A percentile compares a stretch with the other conserved stretches of the same genome.
Evolutionary conservation across 2,888 invertebrate genomes (phyloP).

Genomic region (Gortyna flavago): DNA sequence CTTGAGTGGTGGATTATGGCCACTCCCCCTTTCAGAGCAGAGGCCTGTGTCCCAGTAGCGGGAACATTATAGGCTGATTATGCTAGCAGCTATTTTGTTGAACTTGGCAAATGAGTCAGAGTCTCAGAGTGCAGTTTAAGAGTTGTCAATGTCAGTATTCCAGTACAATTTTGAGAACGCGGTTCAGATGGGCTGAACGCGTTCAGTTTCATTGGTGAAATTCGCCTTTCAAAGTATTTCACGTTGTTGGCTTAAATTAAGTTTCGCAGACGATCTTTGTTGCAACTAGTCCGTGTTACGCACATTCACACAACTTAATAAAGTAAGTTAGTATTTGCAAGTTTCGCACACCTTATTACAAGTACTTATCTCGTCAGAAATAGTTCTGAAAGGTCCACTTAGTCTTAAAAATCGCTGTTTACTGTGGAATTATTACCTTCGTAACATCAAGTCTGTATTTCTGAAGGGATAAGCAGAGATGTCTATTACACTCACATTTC

Average conservation of each 20-base stretch:
- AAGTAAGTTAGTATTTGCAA: constrained; percentile 24
- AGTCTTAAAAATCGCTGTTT: not conserved
- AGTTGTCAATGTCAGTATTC: not conserved
- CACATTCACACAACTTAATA: constrained; percentile 19
- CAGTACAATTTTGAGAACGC: not conserved
- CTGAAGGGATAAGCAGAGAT: not conserved
- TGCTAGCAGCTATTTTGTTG: too few relatives aligned
- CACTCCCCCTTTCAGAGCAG: too few relatives aligned
- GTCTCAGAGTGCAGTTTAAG: not conserved
- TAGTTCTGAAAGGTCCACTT: constrained; percentile 13
- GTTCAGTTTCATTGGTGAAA: not conserved
- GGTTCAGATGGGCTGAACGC: not conserved
- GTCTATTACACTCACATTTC: not conserved
- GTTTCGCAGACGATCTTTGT: not conserved
- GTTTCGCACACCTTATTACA: constrained; percentile 35
- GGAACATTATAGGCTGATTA: too few relatives aligned
- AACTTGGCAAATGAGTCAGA: too few relatives aligned
- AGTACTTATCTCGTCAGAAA: constrained; percentile 21
- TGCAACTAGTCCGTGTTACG: not conserved
- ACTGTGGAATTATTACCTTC: not conserved
- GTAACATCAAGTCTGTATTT: not conserved
- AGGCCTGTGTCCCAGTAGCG: too few relatives aligned
- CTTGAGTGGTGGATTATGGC: too few relatives aligned
- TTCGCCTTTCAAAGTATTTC: not conserved
- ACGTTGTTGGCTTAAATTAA: not conserved